Evolutionary conservation across 2,113 vertebrate species (phyloP), one percentile per base, ranked within the genome.

Genomic region (Perca flavescens): DNA sequence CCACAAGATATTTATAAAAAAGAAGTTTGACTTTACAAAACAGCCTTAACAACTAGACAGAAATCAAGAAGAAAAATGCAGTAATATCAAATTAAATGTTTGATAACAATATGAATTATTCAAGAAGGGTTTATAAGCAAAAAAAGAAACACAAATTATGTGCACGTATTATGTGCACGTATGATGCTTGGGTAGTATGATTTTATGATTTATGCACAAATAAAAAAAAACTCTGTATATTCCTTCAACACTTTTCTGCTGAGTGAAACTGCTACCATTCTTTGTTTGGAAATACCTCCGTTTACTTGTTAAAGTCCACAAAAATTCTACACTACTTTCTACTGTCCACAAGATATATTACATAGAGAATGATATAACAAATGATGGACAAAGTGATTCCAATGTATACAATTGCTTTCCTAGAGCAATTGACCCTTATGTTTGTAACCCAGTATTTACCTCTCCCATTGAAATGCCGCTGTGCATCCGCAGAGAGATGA

Each of bases 391-490:
- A 66, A 28, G 22, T 0, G n/a, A 49, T 54, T 40, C 5, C 10
- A 21, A 5, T n/a, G 4, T 21, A 31, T 6, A 31, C 6, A 19
- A 70, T 21, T 1, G 4, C 47, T 31, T 10, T 67, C 3, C 22
- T 28, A 12, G 2, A 31, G 67, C n/a, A 36, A 54, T 56, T 15
- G 19, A 53, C 1, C 3, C 3, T 15, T 15, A 47, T 58, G 19
- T 16, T 15, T 43, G n/a, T 49, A 22, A 43, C 7, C 5, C 31
- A 12, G 14, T 43, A 17, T 70, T 70, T 93, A 96, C 97, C 96
- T 97, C 96, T 31, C 96, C 96, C 43, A 93, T 80, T 28, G 96
- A 95, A 69, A 95, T 53, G 62, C 85, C 83, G 4, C 72, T 86
- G 83, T 96, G 82, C 0, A 73, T 86, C 77, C 94, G 93, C 58